These are phyloP conservation scores for Labeo catla DNA, from an alignment of 2,113 vertebrate genomes.

Conservation along the genomic window DNA sequence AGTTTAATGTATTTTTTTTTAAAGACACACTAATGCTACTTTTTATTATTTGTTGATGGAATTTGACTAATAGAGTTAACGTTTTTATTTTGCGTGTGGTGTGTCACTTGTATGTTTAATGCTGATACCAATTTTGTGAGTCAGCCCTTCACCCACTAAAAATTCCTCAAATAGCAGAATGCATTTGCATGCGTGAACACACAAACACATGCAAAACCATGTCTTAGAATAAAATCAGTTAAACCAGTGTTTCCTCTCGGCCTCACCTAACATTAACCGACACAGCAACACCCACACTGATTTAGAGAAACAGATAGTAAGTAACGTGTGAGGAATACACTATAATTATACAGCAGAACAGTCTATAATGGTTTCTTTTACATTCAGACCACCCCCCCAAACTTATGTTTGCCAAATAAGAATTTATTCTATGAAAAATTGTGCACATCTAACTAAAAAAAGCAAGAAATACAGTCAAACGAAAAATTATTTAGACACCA, in stretches of 20 bases:
- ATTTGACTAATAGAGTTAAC: background rate
- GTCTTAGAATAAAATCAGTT: background rate
- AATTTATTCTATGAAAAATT: background rate
- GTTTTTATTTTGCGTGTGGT: background rate
- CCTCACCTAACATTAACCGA: conserved; percentile 23
- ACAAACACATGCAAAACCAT: background rate
- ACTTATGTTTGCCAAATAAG: background rate
- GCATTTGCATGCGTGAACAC: background rate
- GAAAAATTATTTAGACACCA: no score
- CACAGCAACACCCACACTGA: conserved; percentile 11
- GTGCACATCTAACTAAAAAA: background rate
- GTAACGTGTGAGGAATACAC: background rate
- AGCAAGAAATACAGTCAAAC: no score
- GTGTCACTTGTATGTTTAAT: background rate
- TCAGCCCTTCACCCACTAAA: background rate
- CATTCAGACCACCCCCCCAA: background rate
- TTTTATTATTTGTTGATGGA: background rate
- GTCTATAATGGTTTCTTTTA: background rate
- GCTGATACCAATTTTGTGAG: background rate
- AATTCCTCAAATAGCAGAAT: background rate
- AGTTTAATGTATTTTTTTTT: no score
- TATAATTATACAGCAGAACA: background rate
- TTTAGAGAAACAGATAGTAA: background rate
- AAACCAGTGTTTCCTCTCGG: background rate
- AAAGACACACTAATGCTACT: no score